phyloP scores from a whole-genome alignment of 2,113 vertebrate species.

The Amphilophus citrinellus region DNA sequence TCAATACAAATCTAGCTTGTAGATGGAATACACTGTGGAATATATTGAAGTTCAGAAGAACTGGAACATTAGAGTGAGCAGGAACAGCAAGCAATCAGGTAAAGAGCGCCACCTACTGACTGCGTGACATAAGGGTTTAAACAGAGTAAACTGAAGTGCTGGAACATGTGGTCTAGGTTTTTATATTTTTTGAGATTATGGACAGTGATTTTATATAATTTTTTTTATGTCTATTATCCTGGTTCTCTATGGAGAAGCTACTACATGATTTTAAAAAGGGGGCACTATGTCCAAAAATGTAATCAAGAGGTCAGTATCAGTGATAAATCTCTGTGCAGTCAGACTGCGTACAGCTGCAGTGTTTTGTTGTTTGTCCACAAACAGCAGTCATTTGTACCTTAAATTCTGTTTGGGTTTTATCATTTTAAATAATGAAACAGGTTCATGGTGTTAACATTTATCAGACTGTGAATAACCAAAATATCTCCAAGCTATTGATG shows the following conservation, averaged over 20 bases:
- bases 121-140: neutral
- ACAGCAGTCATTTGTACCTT: neutral
- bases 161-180: neutral
- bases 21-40: no score
- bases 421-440: no score
- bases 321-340: neutral
- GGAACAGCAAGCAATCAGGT: neutral
- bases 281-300: no score
- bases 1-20: neutral
- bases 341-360: neutral
- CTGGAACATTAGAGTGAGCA: neutral
- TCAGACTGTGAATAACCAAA: neutral
- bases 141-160: neutral
- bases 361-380: neutral
- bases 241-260: no score
- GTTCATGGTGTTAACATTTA: no score
- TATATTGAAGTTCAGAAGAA: neutral
- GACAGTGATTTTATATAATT: no score
- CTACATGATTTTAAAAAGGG: no score
- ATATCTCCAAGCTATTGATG: neutral
- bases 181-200: no score
- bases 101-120: neutral
- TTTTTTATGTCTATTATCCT: no score
- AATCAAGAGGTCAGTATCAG: neutral
- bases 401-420: no score